Evolutionary conservation across 2,113 vertebrate genomes (phyloP), one percentile per base, ranked within the genome.

Genomic region (Corydoras sp.): DNA sequence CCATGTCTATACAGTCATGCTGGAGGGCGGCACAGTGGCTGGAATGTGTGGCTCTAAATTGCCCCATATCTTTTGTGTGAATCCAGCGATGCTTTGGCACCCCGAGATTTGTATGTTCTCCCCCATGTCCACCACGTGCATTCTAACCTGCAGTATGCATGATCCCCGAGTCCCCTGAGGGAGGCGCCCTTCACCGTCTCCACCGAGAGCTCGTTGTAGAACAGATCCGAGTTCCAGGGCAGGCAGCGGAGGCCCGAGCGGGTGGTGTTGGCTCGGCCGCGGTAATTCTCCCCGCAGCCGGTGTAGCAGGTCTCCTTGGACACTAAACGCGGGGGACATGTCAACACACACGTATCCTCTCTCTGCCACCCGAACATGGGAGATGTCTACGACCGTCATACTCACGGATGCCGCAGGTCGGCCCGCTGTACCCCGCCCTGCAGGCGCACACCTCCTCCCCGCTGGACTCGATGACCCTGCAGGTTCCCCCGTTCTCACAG

Each of bases 131-230:
- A 6, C 3, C 3, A 64, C 3, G 32, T 62, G 62, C 3, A 3
- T 14, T 51, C 48, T 43, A 71, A 96, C 96, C 95, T 94, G 92
- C 96, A 99, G 86, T 84, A 96, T 48, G 93, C 71, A 4, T 96
- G 93, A 0, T 91, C 87, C 13, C 95, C 95, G 14, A 98, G 78
- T 58, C 94, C 95, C 3, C 84, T 87, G 58, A 83, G 80, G 9
- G 86, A 4, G 0, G 88, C 86, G 0, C 85, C 62, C 0, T 30
- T 79, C 72, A 92, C 76, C 0, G 81, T 90, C 77, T 90, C 81
- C 0, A 92, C 83, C 0, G 92, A 89, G 50, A 95, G 81, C 83
- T 95, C 94, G 32, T 91, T 59, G 58, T 88, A 86, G 32, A 98
- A 86, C 79, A 96, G 84, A 68, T 94, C 91, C 0, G 94, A 98